Evolutionary conservation across 2,797 vertebrate species (phyloP).

Genomic region (Rhadinocentrus ornatus): DNA sequence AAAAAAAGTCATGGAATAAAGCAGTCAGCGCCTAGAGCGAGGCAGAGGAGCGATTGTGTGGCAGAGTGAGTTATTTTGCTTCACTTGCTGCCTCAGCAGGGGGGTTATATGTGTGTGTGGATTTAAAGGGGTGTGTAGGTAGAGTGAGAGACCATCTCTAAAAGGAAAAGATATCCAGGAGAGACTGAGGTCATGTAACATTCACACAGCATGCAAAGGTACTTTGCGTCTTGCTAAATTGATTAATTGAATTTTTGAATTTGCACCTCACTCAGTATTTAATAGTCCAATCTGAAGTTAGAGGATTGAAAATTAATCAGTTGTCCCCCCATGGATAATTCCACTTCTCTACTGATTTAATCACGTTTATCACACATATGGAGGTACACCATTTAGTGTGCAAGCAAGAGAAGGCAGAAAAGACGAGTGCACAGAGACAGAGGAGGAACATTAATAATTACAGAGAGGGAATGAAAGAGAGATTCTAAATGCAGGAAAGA

Average conservation of each 20-base stretch:
- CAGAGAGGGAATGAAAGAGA: conserved; percentile 51
- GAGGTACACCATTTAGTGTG: conserved; percentile 33
- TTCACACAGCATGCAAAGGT: conserved; percentile 62
- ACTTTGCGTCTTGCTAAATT: conserved; percentile 43
- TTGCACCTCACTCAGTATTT: conserved; percentile 50
- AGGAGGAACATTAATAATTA: conserved; percentile 74
- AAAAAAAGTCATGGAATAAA: conserved; percentile 77
- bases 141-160: conserved; percentile 51
- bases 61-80: conserved; percentile 86
- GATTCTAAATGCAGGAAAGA: conserved; percentile 71
- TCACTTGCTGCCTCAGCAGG: conserved; percentile 83
- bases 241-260: conserved; percentile 55
- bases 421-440: conserved; percentile 34
- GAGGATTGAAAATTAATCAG: conserved; percentile 54
- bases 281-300: conserved; percentile 49
- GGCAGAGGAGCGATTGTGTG: conserved; percentile 82
- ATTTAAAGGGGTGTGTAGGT: conserved; percentile 53
- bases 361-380: conserved; percentile 45
- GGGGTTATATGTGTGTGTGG: conserved; percentile 35
- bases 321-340: conserved; percentile 12
- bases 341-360: conserved; percentile 51
- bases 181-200: conserved; percentile 73
- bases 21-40: conserved; percentile 78
- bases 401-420: conserved; percentile 10
- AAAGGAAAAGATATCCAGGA: conserved; percentile 61